phyloP scores from a whole-genome alignment of 1,140 invertebrate species.

The Nasonia longicornis region DNA sequence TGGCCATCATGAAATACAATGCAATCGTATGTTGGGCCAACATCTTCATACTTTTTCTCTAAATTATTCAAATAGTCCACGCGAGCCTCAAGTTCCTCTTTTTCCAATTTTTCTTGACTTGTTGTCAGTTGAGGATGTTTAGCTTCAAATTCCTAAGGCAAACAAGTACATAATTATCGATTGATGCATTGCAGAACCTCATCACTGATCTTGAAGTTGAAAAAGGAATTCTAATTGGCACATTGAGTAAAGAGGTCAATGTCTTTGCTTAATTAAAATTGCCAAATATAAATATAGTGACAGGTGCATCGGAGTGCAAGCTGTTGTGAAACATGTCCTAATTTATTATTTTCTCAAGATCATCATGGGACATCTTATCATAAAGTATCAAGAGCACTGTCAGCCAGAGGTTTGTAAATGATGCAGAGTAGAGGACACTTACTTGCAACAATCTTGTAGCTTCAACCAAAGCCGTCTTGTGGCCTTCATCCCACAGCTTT shows the following conservation, averaged over 20 bases:
- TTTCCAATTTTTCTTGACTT: conserved; percentile 83
- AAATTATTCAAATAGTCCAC: conserved; percentile 85
- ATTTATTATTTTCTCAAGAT: conserved; percentile 55
- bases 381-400: background rate
- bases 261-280: conserved; percentile 60
- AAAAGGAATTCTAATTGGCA: conserved; percentile 48
- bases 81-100: conserved; percentile 90
- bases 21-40: conserved; percentile 93
- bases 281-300: conserved; percentile 68
- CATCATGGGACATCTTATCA: conserved; percentile 5
- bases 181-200: conserved; percentile 41
- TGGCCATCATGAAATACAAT: conserved; percentile 90
- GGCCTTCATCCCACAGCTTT: conserved; percentile 85
- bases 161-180: conserved; percentile 25
- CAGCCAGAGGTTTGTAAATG: background rate
- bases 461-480: conserved; percentile 84
- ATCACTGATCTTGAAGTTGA: conserved; percentile 30
- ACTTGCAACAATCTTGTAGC: conserved; percentile 79
- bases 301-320: conserved; percentile 53
- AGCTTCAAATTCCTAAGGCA: conserved; percentile 73
- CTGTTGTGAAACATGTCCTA: conserved; percentile 65
- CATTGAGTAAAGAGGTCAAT: conserved; percentile 55
- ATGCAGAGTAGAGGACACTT: conserved; percentile 36
- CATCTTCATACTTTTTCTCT: conserved; percentile 91
- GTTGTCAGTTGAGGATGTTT: conserved; percentile 71